Percentiles rank a stretch among this genome's conserved stretches.
These are phyloP conservation scores for Ridgeia piscesae DNA, from an alignment of 1,140 invertebrate species.

Conservation along the genomic window DNA sequence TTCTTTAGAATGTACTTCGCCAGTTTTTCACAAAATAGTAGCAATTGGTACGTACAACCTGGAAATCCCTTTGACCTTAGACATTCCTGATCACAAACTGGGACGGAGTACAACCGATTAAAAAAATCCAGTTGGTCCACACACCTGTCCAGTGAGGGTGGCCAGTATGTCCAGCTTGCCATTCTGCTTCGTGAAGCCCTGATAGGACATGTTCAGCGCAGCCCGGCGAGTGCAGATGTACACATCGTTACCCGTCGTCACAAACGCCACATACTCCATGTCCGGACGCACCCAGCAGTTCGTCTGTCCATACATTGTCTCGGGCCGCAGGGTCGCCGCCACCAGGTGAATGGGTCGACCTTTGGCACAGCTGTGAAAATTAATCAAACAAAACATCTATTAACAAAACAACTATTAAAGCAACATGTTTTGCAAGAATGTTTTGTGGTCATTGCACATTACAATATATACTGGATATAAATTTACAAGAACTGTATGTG, in stretches of 20 bases:
- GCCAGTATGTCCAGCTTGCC: slow-evolving; percentile 74
- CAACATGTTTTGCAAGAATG: too few relatives aligned
- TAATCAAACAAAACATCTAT: background rate
- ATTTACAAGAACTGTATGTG: too few relatives aligned
- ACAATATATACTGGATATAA: too few relatives aligned
- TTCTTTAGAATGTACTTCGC: too few relatives aligned
- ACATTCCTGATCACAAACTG: too few relatives aligned
- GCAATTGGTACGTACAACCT: too few relatives aligned
- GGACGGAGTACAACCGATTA: too few relatives aligned
- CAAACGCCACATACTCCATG: slow-evolving; percentile 87
- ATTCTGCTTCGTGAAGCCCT: slow-evolving; percentile 79
- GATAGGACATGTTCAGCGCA: slow-evolving; percentile 94
- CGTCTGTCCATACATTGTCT: slow-evolving; percentile 99
- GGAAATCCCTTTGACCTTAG: too few relatives aligned
- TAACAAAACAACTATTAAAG: too few relatives aligned
- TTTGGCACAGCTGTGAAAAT: slow-evolving; percentile 7
- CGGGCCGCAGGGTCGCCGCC: slow-evolving; percentile 94
- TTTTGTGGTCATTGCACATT: too few relatives aligned
- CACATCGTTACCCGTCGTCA: slow-evolving; percentile 68
- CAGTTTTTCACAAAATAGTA: too few relatives aligned
- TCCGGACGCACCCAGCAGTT: slow-evolving; percentile 98
- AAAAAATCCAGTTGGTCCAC: too few relatives aligned
- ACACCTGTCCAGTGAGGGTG: slow-evolving; percentile 73
- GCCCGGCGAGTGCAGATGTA: slow-evolving; percentile 86
- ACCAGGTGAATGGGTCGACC: slow-evolving; percentile 77